Conservation (phyloP, 2,797 vertebrate genomes). For the Eutrigla gurnardus region DNA sequence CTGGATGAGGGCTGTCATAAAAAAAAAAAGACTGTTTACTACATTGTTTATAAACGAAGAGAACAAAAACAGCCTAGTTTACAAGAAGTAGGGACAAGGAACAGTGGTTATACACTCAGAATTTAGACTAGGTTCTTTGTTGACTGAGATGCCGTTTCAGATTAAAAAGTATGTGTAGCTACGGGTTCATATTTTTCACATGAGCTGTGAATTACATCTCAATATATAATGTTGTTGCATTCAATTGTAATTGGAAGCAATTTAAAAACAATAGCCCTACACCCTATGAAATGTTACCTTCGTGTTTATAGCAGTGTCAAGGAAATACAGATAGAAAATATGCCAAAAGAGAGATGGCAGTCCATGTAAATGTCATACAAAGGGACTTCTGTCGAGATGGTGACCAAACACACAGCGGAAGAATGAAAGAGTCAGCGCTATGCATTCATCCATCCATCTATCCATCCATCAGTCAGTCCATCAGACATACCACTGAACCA, state of each 20-base stretch:
- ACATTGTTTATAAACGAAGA: background rate
- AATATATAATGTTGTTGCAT: background rate
- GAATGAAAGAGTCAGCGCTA: constrained; percentile 51
- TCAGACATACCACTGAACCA: constrained; percentile 79
- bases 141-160: background rate
- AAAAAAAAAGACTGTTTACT: background rate
- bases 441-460: constrained; percentile 49
- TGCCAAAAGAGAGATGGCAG: constrained; percentile 31
- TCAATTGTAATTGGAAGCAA: background rate
- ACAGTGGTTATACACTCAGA: background rate
- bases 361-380: constrained; percentile 52
- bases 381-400: constrained; percentile 17
- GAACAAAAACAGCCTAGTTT: background rate
- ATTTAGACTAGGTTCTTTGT: background rate
- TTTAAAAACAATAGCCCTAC: background rate
- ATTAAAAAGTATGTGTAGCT: no score
- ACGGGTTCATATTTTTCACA: background rate
- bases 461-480: constrained; percentile 40
- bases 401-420: constrained; percentile 57
- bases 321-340: background rate
- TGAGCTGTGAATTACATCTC: background rate
- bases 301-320: constrained; percentile 1
- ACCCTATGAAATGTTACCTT: background rate
- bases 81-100: background rate
- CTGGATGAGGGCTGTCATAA: background rate